Conservation (phyloP, 2,888 invertebrate species). For the Melinaea menophilus region DNA sequence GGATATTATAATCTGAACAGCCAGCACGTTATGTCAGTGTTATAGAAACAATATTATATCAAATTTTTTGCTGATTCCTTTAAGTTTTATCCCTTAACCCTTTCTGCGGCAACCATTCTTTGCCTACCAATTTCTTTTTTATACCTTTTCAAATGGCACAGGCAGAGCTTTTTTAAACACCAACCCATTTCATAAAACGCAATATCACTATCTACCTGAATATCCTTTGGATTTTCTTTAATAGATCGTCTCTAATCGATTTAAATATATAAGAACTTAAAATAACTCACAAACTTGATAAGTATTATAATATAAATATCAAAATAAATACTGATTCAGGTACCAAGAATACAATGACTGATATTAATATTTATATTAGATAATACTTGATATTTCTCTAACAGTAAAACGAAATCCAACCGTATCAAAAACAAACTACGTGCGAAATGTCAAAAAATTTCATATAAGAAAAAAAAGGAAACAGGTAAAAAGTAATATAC, state of each 20-base stretch:
- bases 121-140: slow-evolving; percentile 69
- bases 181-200: slow-evolving; percentile 67
- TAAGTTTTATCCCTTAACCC: slow-evolving; percentile 65
- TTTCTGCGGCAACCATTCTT: slow-evolving; percentile 70
- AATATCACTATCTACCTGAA: slow-evolving; percentile 74
- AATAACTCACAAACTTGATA: too few species aligned
- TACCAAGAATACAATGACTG: too few species aligned
- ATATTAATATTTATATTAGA: too few species aligned
- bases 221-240: slow-evolving; percentile 60
- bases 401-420: slow-evolving; percentile 56
- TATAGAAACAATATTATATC: slow-evolving; percentile 56
- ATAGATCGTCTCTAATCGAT: slow-evolving; percentile 71
- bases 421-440: slow-evolving; percentile 65
- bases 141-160: slow-evolving; percentile 75
- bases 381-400: slow-evolving; percentile 32
- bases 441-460: slow-evolving; percentile 64
- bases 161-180: slow-evolving; percentile 67
- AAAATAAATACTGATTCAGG: too few species aligned
- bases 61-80: slow-evolving; percentile 62
- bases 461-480: slow-evolving; percentile 59
- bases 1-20: slow-evolving; percentile 16
- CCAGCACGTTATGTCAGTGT: slow-evolving; percentile 40
- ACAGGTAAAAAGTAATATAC: slow-evolving; percentile 78
- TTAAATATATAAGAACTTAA: slow-evolving; percentile 37
- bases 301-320: too few species aligned